These are phyloP conservation scores for Oligia strigilis DNA, from an alignment of 2,888 invertebrate genomes.

Conservation along the genomic window DNA sequence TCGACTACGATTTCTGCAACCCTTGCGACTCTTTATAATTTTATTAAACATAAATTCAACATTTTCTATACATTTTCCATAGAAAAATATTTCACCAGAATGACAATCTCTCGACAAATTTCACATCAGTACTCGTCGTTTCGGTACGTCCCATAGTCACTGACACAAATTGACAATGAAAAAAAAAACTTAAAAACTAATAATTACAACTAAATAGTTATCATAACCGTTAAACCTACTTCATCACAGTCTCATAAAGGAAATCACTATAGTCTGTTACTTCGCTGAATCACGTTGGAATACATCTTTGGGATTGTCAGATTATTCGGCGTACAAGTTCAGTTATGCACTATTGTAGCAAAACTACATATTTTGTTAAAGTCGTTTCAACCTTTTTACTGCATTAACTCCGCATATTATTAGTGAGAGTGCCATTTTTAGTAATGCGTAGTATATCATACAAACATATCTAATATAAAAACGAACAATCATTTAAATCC, in stretches of 20 bases:
- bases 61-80: slow-evolving; percentile 15
- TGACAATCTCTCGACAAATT: slow-evolving; percentile 15
- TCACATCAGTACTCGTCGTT: slow-evolving; percentile 7
- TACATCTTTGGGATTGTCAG: slow-evolving; percentile 61
- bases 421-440: slow-evolving; percentile 24
- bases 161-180: slow-evolving; percentile 35
- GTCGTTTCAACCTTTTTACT: slow-evolving; percentile 23
- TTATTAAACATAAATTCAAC: slow-evolving; percentile 15
- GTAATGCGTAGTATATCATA: background rate
- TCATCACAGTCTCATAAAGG: slow-evolving; percentile 87
- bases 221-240: slow-evolving; percentile 72
- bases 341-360: slow-evolving; percentile 40
- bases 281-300: slow-evolving; percentile 76
- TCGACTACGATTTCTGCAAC: slow-evolving; percentile 12
- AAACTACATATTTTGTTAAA: slow-evolving; percentile 39
- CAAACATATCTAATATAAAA: slow-evolving; percentile 6
- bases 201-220: slow-evolving; percentile 63
- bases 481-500: slow-evolving; percentile 22
- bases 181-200: slow-evolving; percentile 55
- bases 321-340: slow-evolving; percentile 34
- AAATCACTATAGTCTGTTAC: slow-evolving; percentile 82
- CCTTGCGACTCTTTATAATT: slow-evolving; percentile 17
- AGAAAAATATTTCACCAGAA: slow-evolving; percentile 33
- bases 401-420: slow-evolving; percentile 23
- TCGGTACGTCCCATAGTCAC: slow-evolving; percentile 21